Base-by-base conservation (phyloP, 2,888 invertebrate genomes). In the Ganaspis brasiliensis region DNA sequence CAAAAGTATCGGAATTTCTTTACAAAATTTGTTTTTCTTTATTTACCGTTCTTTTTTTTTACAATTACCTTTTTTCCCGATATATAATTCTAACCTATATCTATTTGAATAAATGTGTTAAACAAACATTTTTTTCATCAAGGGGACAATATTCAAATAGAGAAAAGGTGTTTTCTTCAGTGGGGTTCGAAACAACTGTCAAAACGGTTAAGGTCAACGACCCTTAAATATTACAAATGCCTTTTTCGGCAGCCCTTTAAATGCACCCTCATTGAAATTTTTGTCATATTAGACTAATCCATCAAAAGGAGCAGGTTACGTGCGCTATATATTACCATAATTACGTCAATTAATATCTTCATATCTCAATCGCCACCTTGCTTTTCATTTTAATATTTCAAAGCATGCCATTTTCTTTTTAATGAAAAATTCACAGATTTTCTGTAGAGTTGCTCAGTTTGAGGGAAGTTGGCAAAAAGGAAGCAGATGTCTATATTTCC, bases 401-500 rank as follows among this genome's bases (percentile, higher is more conserved):
- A 56, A 14, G 4, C 21, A 56, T 4, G 12, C 3, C 14, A 5
- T 6, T 24, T 59, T 16, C 10, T 6, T 24, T 59, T 16, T 9
- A 35, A 9, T 31, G 2, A 31, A n/a, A 31, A 59, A 31, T 57
- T 0, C 8, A n/a, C 59, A 31, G 59, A 59, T 59, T 59, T 59
- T 59, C 3, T n/a, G n/a, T n/a, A 9, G 9, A 31, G 26, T 35
- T 35, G 16, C n/a, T 14, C 16, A 59, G 26, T 35, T 16, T 31
- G 8, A 10, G 59, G n/a, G 9, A 26, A 9, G 63, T 9, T 21
- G 40, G 40, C 37, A 45, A n/a, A 45, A 49, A 67, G 67, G 67
- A 49, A 67, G 26, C 67, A 67, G 67, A 67, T 67, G 67, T 45
- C 45, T 63, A 40, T 63, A 63, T 45, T 45, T 63, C 40, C 21